phyloP scores from a whole-genome alignment of 2,113 vertebrate species.

The Oryzias woworae region DNA sequence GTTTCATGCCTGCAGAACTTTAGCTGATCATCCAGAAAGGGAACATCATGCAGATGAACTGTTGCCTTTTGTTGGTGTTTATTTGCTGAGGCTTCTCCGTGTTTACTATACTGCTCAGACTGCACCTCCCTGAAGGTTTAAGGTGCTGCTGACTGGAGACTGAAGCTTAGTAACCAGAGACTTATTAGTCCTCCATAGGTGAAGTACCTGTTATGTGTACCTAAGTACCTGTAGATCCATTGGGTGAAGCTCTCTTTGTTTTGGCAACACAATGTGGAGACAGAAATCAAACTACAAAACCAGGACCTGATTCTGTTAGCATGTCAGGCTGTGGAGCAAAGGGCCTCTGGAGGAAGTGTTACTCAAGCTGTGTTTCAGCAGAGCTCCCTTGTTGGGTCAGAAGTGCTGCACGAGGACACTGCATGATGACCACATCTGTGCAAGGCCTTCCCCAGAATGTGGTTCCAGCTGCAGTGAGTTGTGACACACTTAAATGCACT shows the following conservation, averaged over 20 bases:
- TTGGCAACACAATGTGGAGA: constrained; percentile 51
- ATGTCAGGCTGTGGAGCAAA: neutral
- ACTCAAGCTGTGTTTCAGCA: constrained; percentile 15
- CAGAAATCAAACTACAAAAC: constrained; percentile 13
- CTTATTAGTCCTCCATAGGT: constrained; percentile 48
- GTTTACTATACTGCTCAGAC: constrained; percentile 52
- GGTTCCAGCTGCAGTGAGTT: constrained; percentile 26
- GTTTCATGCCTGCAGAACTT: constrained; percentile 22
- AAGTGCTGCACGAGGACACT: constrained; percentile 12
- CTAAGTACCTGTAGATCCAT: constrained; percentile 32
- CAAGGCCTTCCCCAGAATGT: constrained; percentile 30
- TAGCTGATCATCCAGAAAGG: constrained; percentile 15
- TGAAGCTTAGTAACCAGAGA: constrained; percentile 56
- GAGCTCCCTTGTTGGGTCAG: constrained; percentile 4
- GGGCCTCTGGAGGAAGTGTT: constrained; percentile 1
- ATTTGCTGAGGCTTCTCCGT: constrained; percentile 37
- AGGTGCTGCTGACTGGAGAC: constrained; percentile 44
- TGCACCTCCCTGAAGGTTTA: constrained; percentile 60
- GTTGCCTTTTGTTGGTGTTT: constrained; percentile 33
- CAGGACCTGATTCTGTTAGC: neutral
- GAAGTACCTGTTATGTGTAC: constrained; percentile 2
- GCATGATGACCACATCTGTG: constrained; percentile 35
- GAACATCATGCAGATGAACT: constrained; percentile 8
- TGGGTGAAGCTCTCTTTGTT: constrained; percentile 53
- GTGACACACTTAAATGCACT: constrained; percentile 11